Evolutionary conservation across 2,113 vertebrate genomes (phyloP).

Genomic region (Rhadina sibilatrix): DNA sequence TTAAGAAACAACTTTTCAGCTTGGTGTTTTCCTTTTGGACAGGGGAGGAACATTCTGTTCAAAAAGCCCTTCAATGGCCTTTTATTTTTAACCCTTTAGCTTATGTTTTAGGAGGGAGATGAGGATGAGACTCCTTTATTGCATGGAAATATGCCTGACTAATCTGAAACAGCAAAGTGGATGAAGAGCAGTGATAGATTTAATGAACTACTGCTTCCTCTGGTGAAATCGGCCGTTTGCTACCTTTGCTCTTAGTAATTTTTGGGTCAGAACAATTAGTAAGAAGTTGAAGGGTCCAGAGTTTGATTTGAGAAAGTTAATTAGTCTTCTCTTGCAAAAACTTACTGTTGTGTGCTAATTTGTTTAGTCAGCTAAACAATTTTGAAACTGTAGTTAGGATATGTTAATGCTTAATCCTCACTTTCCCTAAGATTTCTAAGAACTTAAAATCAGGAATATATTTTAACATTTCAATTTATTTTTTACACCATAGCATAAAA

Average conservation of each 20-base stretch:
- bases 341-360: neutral
- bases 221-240: neutral
- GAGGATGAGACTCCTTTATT: neutral
- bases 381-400: neutral
- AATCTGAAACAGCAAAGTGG: neutral
- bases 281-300: neutral
- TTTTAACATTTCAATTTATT: neutral
- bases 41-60: neutral
- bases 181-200: neutral
- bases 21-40: neutral
- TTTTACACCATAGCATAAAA: neutral
- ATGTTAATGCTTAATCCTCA: neutral
- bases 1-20: neutral
- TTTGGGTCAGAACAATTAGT: neutral
- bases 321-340: neutral
- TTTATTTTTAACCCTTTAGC: neutral
- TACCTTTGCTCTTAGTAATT: neutral
- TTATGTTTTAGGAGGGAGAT: neutral
- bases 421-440: neutral
- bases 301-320: neutral
- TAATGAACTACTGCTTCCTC: neutral
- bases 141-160: neutral
- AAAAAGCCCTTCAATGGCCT: neutral
- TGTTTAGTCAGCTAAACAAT: neutral
- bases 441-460: neutral